Conservation (phyloP, 2,113 vertebrate species). For the Muscicapa adusta region DNA sequence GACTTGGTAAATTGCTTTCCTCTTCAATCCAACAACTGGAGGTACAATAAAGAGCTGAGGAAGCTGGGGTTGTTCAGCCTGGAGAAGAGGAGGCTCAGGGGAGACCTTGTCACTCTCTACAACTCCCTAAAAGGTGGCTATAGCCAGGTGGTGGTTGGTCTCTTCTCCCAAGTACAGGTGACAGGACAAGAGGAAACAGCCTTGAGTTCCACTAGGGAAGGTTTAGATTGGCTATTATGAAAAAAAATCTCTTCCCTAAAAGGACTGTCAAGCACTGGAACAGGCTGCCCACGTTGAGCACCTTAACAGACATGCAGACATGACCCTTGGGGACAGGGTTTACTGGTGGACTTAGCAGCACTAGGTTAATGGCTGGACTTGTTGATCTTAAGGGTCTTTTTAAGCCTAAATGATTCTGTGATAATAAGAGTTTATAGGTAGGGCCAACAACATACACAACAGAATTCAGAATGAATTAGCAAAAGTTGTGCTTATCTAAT, state of each 20-base stretch:
- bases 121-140: neutral
- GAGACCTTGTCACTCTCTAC: neutral
- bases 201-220: neutral
- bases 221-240: neutral
- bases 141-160: rapidly evolving
- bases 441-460: neutral
- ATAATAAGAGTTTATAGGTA: neutral
- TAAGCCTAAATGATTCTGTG: neutral
- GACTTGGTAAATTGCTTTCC: neutral
- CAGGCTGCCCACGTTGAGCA: neutral
- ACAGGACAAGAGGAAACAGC: neutral
- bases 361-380: neutral
- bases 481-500: neutral
- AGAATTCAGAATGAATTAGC: neutral
- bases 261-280: neutral
- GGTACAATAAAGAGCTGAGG: neutral
- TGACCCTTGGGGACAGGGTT: neutral
- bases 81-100: neutral
- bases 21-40: neutral
- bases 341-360: neutral
- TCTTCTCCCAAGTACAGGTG: neutral
- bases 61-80: neutral
- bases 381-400: neutral
- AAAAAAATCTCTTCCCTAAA: neutral
- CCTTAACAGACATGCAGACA: neutral